Conservation (phyloP, 1,140 invertebrate genomes). For the Cherax quadricarinatus region DNA sequence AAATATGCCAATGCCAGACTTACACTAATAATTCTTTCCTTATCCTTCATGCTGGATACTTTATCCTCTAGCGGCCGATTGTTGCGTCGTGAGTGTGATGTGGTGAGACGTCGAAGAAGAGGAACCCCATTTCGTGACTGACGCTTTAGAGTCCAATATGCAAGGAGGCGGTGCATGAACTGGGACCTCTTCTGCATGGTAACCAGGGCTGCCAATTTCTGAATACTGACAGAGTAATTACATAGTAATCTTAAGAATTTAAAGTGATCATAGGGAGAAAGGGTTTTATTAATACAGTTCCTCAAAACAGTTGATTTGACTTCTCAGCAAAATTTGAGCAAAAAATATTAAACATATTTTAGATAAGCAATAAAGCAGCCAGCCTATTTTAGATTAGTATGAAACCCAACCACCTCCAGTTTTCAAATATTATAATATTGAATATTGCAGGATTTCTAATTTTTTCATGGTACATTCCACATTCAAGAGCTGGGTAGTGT, state of each 20-base stretch:
- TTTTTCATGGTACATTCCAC: background rate
- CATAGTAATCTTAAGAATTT: background rate
- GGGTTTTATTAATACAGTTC: background rate
- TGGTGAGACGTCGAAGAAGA: constrained; percentile 90
- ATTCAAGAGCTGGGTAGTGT: background rate
- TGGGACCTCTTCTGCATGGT: constrained; percentile 86
- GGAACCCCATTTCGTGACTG: constrained; percentile 97
- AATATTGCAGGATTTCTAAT: background rate
- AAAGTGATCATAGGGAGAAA: background rate
- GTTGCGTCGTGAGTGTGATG: constrained; percentile 77
- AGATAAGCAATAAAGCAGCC: no score
- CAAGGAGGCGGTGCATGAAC: constrained; percentile 86
- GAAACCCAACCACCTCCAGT: background rate
- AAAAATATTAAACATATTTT: no score
- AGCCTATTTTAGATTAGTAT: background rate
- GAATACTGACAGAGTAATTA: constrained; percentile 63
- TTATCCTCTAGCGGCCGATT: constrained; percentile 70
- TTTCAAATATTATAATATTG: background rate
- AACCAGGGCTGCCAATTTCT: constrained; percentile 71
- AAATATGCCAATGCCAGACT: background rate
- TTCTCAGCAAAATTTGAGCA: no score
- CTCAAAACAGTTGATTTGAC: no score
- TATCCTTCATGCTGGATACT: constrained; percentile 42
- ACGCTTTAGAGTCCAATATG: constrained; percentile 83
- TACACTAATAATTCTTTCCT: constrained; percentile 54